These are phyloP conservation scores for Agriopis leucophaearia DNA, from an alignment of 2,888 invertebrate species.

Conservation along the genomic window DNA sequence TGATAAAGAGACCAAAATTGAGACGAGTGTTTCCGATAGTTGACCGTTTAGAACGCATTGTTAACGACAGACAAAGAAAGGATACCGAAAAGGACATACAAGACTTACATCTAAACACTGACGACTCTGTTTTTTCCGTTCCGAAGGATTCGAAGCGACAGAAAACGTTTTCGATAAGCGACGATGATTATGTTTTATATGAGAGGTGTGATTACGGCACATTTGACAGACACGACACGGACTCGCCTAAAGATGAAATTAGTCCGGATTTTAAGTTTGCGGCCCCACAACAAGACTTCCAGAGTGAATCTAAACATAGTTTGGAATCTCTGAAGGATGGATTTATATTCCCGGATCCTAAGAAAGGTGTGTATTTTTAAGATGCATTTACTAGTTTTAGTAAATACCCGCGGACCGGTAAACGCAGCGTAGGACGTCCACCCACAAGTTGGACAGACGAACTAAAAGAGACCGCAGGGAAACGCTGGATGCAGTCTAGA, in stretches of 20 bases:
- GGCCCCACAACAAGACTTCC: conserved; percentile 24
- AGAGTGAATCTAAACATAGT: conserved; percentile 17
- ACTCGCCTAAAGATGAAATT: conserved; percentile 63
- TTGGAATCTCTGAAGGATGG: conserved; percentile 48
- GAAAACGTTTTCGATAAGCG: conserved; percentile 73
- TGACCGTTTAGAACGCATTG: conserved; percentile 72
- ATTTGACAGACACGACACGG: conserved; percentile 65
- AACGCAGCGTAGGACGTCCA: no score
- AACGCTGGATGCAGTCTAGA: no score
- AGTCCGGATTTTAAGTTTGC: conserved; percentile 44
- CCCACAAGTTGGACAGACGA: no score
- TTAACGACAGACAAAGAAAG: conserved; percentile 64
- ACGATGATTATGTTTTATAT: conserved; percentile 72
- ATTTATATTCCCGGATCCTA: conserved; percentile 65
- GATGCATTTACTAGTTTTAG: neutral
- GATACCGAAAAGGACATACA: conserved; percentile 68
- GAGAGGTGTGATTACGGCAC: conserved; percentile 82
- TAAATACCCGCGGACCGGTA: no score
- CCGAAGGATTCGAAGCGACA: conserved; percentile 71
- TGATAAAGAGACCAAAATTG: conserved; percentile 78
- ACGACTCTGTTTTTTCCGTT: conserved; percentile 74
- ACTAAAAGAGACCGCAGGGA: no score
- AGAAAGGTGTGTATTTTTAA: conserved; percentile 34
- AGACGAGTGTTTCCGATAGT: conserved; percentile 71
- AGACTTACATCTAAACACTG: conserved; percentile 70